Base-by-base conservation (phyloP, 2,888 invertebrate genomes). In the Cheilosia pagana region DNA sequence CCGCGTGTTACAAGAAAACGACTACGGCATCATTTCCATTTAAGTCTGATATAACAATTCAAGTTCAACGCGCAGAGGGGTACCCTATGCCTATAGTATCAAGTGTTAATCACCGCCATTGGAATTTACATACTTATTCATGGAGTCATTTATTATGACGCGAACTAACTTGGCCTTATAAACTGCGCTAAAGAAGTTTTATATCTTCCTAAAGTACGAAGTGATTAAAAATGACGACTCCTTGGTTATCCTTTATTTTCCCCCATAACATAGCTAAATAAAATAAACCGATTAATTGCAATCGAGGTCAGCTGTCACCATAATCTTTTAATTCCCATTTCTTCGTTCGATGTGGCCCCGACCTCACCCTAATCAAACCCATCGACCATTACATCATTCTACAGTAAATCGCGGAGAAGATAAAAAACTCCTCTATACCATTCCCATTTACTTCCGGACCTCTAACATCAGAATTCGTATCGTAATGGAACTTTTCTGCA, bases 351-450 rank as follows among this genome's bases (percentile, higher is more conserved):
- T 52, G 16, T 10, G 50, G 23, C 21, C 8, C 35, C 25, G 63
- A 74, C 74, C 65, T 28, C 74, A 45, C 63, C 74, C 74, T 28
- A 52, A 35, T 19, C 60, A 23, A 52, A 57, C 41, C 62, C 14
- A 19, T 43, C 14, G 35, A 3, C 7, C 50, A 76, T 76, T 76
- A 68, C 76, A 68, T 76, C 76, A 76, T 67, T 50, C 35, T 65
- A 16, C 50, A 50, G 57, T 19, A 52, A n/a, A 41, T 52, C 19
- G 28, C 50, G 28, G 10, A 6, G 39, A 50, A 67, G 43, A 19
- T 35, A n/a, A 10, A 2, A 23, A 23, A 12, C 1, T 23, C 4
- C 14, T 14, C 10, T 14, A 23, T 35, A 16, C 39, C 25, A 19
- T 25, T 50, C 39, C 14, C 52, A 67, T 52, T 21, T 60, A 55